These are phyloP conservation scores for Epirrhoe tristata DNA, from an alignment of 2,888 invertebrate genomes.

Conservation along the genomic window DNA sequence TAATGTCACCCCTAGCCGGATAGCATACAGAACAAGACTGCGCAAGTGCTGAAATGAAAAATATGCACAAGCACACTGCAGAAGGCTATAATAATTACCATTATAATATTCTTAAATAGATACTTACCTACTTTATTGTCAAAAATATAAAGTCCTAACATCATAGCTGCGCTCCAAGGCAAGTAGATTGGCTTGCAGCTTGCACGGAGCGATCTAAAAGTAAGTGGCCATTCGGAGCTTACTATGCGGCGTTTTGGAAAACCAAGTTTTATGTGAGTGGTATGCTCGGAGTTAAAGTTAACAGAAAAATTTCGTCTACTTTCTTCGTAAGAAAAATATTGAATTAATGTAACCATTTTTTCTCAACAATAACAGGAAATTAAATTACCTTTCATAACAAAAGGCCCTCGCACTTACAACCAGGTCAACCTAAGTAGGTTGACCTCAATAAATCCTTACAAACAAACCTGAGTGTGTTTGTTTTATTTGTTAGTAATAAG, in stretches of 20 bases:
- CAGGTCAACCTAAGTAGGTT: neutral
- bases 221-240: conserved; percentile 4
- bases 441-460: neutral
- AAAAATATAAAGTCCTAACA: neutral
- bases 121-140: neutral
- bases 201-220: neutral
- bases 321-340: no score
- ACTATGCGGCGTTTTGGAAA: conserved; percentile 9
- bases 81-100: no score
- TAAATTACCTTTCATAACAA: neutral
- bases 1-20: neutral
- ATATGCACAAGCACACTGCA: no score
- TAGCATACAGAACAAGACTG: neutral
- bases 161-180: neutral
- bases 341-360: no score
- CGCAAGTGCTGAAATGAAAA: no score
- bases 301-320: conserved; percentile 3
- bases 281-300: conserved; percentile 5
- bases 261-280: conserved; percentile 5
- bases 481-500: conserved; percentile 1
- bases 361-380: no score
- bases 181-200: conserved; percentile 6
- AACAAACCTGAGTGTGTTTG: neutral
- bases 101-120: no score
- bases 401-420: neutral